These are phyloP conservation scores for Caenorhabditis wallacei DNA, from an alignment of 2,888 invertebrate genomes.

Conservation along the genomic window DNA sequence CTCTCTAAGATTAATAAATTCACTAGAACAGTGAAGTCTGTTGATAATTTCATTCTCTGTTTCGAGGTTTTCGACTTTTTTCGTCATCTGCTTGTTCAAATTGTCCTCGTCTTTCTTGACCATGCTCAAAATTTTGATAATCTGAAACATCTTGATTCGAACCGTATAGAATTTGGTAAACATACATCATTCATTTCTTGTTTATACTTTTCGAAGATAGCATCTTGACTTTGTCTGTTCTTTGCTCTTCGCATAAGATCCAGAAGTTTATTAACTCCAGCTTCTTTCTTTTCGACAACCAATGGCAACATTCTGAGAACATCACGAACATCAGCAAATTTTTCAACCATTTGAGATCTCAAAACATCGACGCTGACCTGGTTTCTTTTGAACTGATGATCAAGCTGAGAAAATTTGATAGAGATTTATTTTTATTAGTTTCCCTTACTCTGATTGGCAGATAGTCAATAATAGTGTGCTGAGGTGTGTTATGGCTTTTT, in stretches of 20 bases:
- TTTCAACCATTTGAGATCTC: constrained; percentile 5
- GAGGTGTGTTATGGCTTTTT: constrained; percentile 7
- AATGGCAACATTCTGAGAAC: constrained; percentile 9
- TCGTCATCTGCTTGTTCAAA: constrained; percentile 1
- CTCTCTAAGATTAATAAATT: not conserved
- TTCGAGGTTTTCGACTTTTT: not conserved
- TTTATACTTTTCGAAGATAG: constrained; percentile 29
- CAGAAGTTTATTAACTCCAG: constrained; percentile 18
- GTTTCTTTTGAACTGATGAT: constrained; percentile 24
- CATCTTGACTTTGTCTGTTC: constrained; percentile 10
- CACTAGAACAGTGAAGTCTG: not conserved
- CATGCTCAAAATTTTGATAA: not conserved
- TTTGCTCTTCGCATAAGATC: constrained; percentile 39
- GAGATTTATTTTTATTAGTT: not conserved
- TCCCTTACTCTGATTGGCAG: constrained; percentile 19
- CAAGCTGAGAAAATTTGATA: constrained; percentile 15
- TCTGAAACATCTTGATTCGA: not conserved
- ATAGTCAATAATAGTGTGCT: constrained; percentile 16
- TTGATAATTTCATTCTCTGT: constrained; percentile 3
- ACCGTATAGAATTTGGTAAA: too few species aligned
- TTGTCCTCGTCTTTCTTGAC: constrained; percentile 8
- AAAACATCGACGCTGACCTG: constrained; percentile 14
- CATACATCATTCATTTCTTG: constrained; percentile 15
- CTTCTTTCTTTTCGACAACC: constrained; percentile 16
- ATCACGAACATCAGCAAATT: constrained; percentile 1